Evolutionary conservation across 2,113 vertebrate species (phyloP).

Genomic region (Panurus biarmicus): DNA sequence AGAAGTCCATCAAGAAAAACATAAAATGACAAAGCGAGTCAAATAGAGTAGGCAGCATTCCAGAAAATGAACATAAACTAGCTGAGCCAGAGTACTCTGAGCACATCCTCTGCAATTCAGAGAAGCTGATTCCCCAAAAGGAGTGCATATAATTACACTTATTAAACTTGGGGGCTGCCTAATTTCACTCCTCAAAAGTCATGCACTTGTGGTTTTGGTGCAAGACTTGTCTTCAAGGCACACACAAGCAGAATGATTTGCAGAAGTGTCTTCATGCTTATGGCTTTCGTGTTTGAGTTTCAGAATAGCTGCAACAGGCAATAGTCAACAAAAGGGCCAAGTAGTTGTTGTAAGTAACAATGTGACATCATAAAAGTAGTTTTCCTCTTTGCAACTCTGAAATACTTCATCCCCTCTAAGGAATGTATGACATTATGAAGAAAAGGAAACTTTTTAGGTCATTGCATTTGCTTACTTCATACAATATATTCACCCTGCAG

Average conservation of each 20-base stretch:
- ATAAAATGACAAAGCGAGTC: not conserved
- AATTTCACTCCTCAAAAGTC: not conserved
- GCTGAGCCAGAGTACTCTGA: not conserved
- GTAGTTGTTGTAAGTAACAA: not conserved
- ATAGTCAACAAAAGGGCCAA: not conserved
- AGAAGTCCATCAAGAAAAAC: slow-evolving; percentile 25
- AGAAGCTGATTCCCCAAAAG: not conserved
- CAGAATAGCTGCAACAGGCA: not conserved
- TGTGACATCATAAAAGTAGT: not conserved
- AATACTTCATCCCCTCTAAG: not conserved
- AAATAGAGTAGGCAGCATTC: not conserved
- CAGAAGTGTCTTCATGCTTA: not conserved
- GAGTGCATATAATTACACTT: not conserved
- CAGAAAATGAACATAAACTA: not conserved
- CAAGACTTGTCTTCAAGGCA: not conserved
- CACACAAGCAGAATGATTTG: not conserved
- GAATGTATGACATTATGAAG: not conserved
- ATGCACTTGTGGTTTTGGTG: not conserved
- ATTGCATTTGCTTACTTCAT: slow-evolving; percentile 1
- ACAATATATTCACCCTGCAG: slow-evolving; percentile 34
- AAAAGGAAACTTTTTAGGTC: slow-evolving; percentile 19
- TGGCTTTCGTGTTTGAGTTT: not conserved
- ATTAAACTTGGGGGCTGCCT: not conserved
- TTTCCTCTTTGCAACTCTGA: slow-evolving; percentile 12
- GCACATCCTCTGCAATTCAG: not conserved